Conservation (phyloP, 1,140 invertebrate species). For the Drosophila paulistorum region DNA sequence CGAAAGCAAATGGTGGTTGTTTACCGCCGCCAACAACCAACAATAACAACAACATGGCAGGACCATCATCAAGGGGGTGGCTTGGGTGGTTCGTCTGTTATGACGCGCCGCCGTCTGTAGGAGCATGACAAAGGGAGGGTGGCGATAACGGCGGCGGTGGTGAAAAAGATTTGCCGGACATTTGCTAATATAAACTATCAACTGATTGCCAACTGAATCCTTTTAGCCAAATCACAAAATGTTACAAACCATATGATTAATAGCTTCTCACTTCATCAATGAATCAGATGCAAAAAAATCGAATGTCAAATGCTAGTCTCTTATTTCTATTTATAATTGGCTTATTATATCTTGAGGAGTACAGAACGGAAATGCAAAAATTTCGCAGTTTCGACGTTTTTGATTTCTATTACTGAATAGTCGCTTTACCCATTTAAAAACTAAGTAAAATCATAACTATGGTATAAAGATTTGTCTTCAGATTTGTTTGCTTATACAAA, state of each 20-base stretch:
- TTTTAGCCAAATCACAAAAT: slow-evolving; percentile 14
- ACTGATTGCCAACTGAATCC: slow-evolving; percentile 13
- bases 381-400: not conserved
- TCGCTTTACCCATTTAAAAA: no score
- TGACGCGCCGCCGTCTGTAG: slow-evolving; percentile 49
- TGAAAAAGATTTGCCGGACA: slow-evolving; percentile 43
- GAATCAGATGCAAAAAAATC: not conserved
- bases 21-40: slow-evolving; percentile 11
- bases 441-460: no score
- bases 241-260: slow-evolving; percentile 1
- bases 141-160: slow-evolving; percentile 8
- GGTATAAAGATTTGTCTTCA: no score
- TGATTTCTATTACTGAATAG: no score
- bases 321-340: not conserved
- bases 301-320: not conserved
- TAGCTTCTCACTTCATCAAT: not conserved
- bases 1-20: slow-evolving; percentile 29
- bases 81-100: slow-evolving; percentile 42
- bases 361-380: not conserved
- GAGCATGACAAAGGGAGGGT: slow-evolving; percentile 15
- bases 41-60: not conserved
- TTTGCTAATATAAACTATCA: slow-evolving; percentile 27
- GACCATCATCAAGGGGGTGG: slow-evolving; percentile 29
- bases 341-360: not conserved
- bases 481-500: no score